Conservation (phyloP, 2,888 invertebrate species). For the Ophion slaviceki region DNA sequence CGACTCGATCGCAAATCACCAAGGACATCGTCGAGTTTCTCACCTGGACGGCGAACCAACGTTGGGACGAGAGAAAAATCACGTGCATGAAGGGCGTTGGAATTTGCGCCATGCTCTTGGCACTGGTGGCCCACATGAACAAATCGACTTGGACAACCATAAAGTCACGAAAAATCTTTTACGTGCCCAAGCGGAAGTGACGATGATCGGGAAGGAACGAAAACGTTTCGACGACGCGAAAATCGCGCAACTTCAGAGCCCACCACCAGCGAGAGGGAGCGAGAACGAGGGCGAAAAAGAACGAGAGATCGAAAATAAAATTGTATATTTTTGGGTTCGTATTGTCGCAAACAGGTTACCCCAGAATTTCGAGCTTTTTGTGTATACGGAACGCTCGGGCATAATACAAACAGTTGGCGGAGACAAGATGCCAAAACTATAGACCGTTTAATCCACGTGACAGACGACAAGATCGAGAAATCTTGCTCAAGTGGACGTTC, state of each 20-base stretch:
- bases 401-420: constrained; percentile 1
- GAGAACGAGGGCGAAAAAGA: not conserved
- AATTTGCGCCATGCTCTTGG: constrained; percentile 88
- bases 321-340: constrained; percentile 19
- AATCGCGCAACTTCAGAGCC: not conserved
- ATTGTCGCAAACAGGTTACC: not conserved
- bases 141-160: constrained; percentile 92
- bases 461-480: constrained; percentile 37
- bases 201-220: not conserved
- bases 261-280: not conserved
- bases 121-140: constrained; percentile 89
- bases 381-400: not conserved
- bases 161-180: constrained; percentile 92
- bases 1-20: constrained; percentile 96
- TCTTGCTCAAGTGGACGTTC: constrained; percentile 26
- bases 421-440: constrained; percentile 38
- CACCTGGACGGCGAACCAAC: constrained; percentile 96
- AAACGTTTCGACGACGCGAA: not conserved
- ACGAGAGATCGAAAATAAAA: constrained; percentile 6
- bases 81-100: constrained; percentile 91
- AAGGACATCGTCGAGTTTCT: constrained; percentile 98
- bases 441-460: constrained; percentile 21
- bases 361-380: not conserved
- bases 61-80: constrained; percentile 93
- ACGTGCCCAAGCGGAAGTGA: constrained; percentile 85